phyloP scores from a whole-genome alignment of 2,113 vertebrate genomes.

The Siphamia tubifer region DNA sequence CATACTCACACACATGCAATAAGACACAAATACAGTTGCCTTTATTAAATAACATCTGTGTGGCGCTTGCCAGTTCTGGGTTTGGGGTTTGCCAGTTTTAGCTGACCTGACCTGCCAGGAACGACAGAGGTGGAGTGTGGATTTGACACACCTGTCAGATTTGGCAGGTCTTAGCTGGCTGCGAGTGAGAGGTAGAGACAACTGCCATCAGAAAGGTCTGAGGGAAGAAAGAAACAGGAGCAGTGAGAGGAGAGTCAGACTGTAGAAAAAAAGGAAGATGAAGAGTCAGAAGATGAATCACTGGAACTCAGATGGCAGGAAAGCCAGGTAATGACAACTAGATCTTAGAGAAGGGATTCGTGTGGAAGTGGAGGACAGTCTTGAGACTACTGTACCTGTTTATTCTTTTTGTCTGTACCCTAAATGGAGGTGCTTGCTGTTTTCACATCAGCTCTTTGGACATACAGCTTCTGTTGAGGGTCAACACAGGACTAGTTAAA shows the following conservation, averaged over 20 bases:
- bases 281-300: constrained; percentile 46
- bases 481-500: constrained; percentile 27
- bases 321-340: constrained; percentile 46
- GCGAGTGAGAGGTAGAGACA: constrained; percentile 47
- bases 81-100: constrained; percentile 38
- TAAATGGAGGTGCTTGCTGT: constrained; percentile 23
- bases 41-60: constrained; percentile 49
- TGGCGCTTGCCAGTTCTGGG: constrained; percentile 30
- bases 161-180: constrained; percentile 58
- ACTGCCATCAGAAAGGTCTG: constrained; percentile 53
- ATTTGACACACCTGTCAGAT: constrained; percentile 74
- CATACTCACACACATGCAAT: background rate
- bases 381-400: constrained; percentile 10
- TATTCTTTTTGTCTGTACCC: constrained; percentile 31
- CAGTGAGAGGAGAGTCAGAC: constrained; percentile 21
- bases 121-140: constrained; percentile 55
- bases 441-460: constrained; percentile 30
- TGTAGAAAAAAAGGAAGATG: constrained; percentile 23
- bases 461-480: constrained; percentile 13
- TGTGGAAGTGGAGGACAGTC: constrained; percentile 25
- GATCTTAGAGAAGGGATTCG: constrained; percentile 24
- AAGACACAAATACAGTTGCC: constrained; percentile 2
- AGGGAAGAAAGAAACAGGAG: constrained; percentile 14
- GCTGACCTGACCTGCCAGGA: constrained; percentile 63
- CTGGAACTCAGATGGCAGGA: constrained; percentile 49